Base-by-base conservation (phyloP, 2,113 vertebrate species). In the Diglossa brunneiventris region DNA sequence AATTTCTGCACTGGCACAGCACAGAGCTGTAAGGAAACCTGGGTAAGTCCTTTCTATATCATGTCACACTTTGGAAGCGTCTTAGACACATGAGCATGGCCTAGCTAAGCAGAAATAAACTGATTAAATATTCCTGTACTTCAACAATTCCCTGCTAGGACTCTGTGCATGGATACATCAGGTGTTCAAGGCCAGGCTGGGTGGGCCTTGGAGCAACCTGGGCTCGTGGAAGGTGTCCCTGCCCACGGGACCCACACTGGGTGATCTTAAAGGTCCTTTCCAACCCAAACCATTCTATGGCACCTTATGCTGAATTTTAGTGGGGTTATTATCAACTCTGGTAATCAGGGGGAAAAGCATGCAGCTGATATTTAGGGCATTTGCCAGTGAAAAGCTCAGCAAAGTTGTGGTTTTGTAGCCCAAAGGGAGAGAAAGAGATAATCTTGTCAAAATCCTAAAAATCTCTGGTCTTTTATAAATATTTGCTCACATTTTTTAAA, bases 51-150 rank as follows among this genome's bases (percentile, higher is more conserved):
- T 37, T 13, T 13, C 9, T 15, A 11, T 17, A 17, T 31, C 28
- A 14, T 2, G 3, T 76, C 42, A 70, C 5, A 1, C 6, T 83
- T 68, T 35, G 53, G 78, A 37, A 79, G 17, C n/a, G 16, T 62
- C 39, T 79, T 39, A n/a, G 70, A 21, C 5, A 1, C 0, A 0
- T 39, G 30, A 59, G 7, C 7, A 2, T 8, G 44, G 13, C 19
- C 64, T 67, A 10, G 3, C 17, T 19, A n/a, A 46, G n/a, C 20
- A 37, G 28, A 56, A 46, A 11, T 1, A 52, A 11, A 8, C 10
- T 39, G 50, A 11, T 18, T 24, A 12, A 61, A 61, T 24, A 26
- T 30, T 67, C 58, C 42, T 87, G 35, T 47, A 13, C 4, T 62
- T 37, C 46, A n/a, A 2, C 15, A 37, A 17, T 42, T 75, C 56